Conservation (phyloP, 2,797 vertebrate species). For the Iguana delicatissima region DNA sequence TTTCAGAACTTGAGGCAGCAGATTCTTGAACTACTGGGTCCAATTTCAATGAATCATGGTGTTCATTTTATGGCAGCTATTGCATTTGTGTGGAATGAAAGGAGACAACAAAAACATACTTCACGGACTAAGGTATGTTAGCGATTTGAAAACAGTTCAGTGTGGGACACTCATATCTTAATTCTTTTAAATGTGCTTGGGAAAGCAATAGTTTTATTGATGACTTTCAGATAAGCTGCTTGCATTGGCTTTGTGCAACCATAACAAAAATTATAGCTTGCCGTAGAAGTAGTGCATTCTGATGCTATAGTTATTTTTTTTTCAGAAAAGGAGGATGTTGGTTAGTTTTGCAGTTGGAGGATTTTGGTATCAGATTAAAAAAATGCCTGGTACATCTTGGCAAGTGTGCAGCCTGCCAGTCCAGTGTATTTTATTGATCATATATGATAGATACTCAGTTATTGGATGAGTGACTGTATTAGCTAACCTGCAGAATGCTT, state of each 20-base stretch:
- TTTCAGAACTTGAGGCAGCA: constrained; percentile 95
- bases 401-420: neutral
- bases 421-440: neutral
- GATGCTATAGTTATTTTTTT: no score
- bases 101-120: constrained; percentile 88
- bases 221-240: no score
- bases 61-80: constrained; percentile 99
- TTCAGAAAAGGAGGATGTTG: no score
- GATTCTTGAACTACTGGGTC: constrained; percentile 95
- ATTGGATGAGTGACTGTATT: neutral
- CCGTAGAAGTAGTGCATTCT: no score
- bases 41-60: constrained; percentile 99
- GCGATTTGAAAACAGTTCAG: neutral
- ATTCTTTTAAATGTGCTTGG: neutral
- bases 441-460: neutral
- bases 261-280: no score
- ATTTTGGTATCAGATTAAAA: neutral
- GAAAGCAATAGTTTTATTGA: no score
- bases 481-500: neutral
- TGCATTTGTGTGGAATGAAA: constrained; percentile 98
- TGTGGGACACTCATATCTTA: neutral
- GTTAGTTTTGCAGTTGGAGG: neutral
- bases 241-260: no score
- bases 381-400: neutral
- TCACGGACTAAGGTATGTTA: constrained; percentile 88